These are phyloP conservation scores for Scolopax rusticola DNA, from an alignment of 2,797 vertebrate species.

Conservation along the genomic window DNA sequence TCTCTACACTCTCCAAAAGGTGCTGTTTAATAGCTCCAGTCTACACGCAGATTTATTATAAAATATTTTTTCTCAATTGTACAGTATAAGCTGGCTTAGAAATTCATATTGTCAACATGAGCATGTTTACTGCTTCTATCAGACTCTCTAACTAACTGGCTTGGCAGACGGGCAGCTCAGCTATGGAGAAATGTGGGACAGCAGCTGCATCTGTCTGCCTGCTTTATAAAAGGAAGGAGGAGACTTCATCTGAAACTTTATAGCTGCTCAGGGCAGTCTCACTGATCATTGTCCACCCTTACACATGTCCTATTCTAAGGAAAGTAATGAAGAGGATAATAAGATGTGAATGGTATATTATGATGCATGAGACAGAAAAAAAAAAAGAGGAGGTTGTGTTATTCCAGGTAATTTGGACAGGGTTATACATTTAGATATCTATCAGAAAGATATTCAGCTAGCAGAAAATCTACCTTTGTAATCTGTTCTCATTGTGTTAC, in stretches of 20 bases:
- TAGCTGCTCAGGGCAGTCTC: background rate
- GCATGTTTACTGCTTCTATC: conserved; percentile 52
- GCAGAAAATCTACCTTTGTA: conserved; percentile 6
- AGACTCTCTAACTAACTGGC: conserved; percentile 40
- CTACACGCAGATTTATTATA: conserved; percentile 15
- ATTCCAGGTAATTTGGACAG: conserved; percentile 28
- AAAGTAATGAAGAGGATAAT: conserved; percentile 21
- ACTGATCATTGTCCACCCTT: conserved; percentile 19
- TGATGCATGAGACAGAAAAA: background rate
- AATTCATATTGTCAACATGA: conserved; percentile 54
- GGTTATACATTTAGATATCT: background rate
- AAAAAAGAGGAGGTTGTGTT: conserved; percentile 4
- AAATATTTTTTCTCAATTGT: conserved; percentile 22
- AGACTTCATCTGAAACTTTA: conserved; percentile 19
- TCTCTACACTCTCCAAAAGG: conserved; percentile 2
- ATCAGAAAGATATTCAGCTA: background rate
- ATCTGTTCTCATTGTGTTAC: background rate
- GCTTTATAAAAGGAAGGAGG: conserved; percentile 34
- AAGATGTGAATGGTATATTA: background rate
- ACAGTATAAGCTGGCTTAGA: conserved; percentile 18
- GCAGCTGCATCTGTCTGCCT: conserved; percentile 30
- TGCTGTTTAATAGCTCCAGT: conserved; percentile 39
- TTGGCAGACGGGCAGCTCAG: conserved; percentile 43
- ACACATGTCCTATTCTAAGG: conserved; percentile 8
- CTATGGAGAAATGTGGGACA: background rate